phyloP scores from a whole-genome alignment of 2,888 invertebrate genomes.

The Leptinotarsa haldemani region DNA sequence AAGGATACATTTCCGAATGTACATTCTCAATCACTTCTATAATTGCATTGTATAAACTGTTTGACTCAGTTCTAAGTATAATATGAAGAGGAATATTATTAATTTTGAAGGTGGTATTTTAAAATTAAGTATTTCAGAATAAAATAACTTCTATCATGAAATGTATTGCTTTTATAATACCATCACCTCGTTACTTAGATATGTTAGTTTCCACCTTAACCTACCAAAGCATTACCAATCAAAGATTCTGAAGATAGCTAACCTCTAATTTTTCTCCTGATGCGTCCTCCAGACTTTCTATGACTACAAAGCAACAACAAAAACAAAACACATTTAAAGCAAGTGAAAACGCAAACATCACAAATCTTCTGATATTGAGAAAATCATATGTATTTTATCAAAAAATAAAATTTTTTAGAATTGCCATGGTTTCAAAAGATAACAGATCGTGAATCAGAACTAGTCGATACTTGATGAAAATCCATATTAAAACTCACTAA shows the following conservation, averaged over 20 bases:
- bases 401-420: constrained; percentile 8
- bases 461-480: neutral
- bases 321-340: constrained; percentile 57
- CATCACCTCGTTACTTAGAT: constrained; percentile 4
- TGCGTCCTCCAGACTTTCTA: constrained; percentile 61
- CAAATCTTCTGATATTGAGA: constrained; percentile 19
- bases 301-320: constrained; percentile 63
- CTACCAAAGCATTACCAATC: constrained; percentile 3
- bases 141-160: too few species aligned
- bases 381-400: neutral
- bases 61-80: too few species aligned
- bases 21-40: too few species aligned
- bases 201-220: neutral
- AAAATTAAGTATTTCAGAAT: too few species aligned
- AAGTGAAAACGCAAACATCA: constrained; percentile 46
- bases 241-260: constrained; percentile 52
- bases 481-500: too few species aligned
- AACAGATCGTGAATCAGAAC: constrained; percentile 9
- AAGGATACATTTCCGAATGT: too few species aligned
- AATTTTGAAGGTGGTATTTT: too few species aligned
- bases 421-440: constrained; percentile 26
- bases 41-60: too few species aligned
- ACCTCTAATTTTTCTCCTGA: constrained; percentile 61
- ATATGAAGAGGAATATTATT: too few species aligned
- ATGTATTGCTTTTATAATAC: neutral